These are phyloP conservation scores for Troilus luridus DNA, from an alignment of 2,888 invertebrate species.

Conservation along the genomic window DNA sequence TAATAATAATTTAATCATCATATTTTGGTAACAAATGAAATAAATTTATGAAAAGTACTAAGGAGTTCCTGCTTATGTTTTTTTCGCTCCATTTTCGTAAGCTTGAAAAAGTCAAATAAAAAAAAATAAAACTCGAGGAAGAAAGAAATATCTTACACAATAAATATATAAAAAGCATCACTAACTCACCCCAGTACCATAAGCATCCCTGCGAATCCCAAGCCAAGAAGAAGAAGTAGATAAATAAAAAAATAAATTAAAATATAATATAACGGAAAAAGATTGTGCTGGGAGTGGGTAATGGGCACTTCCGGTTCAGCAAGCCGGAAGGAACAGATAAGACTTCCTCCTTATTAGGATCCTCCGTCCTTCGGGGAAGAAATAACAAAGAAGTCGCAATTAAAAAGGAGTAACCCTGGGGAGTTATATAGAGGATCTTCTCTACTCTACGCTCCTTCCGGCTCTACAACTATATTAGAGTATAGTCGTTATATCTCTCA, in stretches of 20 bases:
- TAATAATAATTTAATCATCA: too few relatives aligned
- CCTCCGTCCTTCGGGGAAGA: not conserved
- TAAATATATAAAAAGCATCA: not conserved
- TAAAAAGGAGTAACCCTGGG: not conserved
- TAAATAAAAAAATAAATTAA: constrained; percentile 43
- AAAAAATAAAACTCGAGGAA: not conserved
- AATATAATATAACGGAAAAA: constrained; percentile 41
- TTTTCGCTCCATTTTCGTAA: not conserved
- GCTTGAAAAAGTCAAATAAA: not conserved
- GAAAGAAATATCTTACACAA: not conserved
- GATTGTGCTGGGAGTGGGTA: constrained; percentile 41
- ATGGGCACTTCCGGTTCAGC: constrained; percentile 50
- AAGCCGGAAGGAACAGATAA: constrained; percentile 47
- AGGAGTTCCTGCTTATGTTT: too few relatives aligned
- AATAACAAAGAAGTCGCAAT: constrained; percentile 15
- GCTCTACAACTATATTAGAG: too few relatives aligned
- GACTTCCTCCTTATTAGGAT: constrained; percentile 54
- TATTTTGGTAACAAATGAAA: too few relatives aligned
- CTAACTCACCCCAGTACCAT: not conserved
- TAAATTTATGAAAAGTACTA: too few relatives aligned
- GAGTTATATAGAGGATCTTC: too few relatives aligned
- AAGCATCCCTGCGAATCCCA: not conserved
- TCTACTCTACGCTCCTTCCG: too few relatives aligned
- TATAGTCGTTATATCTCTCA: too few relatives aligned
- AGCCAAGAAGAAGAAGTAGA: constrained; percentile 40